Percentiles rank a stretch among this genome's conserved stretches.
These are phyloP conservation scores for Falco novaeseelandiae DNA, from an alignment of 2,797 vertebrate genomes.

Conservation along the genomic window DNA sequence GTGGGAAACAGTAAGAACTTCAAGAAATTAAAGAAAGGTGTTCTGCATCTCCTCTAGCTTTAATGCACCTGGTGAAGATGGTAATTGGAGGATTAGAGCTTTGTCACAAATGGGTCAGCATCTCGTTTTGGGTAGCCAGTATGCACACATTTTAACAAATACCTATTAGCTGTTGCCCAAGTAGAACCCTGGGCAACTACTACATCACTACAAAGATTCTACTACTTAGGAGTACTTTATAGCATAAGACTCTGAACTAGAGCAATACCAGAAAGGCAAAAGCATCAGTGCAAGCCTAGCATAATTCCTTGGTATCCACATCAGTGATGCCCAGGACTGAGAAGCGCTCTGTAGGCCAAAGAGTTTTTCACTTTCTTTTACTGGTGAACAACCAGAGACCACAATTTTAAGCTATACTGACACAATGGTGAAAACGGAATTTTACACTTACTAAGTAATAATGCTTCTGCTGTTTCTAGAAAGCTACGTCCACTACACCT, in stretches of 20 bases:
- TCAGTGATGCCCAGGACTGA: neutral
- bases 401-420: neutral
- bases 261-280: neutral
- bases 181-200: neutral
- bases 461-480: neutral
- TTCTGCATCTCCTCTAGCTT: neutral
- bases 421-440: neutral
- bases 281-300: neutral
- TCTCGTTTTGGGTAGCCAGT: neutral
- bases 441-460: neutral
- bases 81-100: neutral
- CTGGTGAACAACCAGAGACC: neutral
- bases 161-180: neutral
- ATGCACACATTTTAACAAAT: neutral
- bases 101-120: neutral
- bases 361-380: neutral
- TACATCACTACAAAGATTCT: neutral
- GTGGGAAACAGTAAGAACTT: neutral
- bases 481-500: neutral
- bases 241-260: neutral
- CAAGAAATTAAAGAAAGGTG: neutral
- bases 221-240: neutral
- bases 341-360: neutral
- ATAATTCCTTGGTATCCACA: neutral
- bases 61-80: neutral